Evolutionary conservation across 2,797 vertebrate genomes (phyloP).

Genomic region (Apodemus agrarius): DNA sequence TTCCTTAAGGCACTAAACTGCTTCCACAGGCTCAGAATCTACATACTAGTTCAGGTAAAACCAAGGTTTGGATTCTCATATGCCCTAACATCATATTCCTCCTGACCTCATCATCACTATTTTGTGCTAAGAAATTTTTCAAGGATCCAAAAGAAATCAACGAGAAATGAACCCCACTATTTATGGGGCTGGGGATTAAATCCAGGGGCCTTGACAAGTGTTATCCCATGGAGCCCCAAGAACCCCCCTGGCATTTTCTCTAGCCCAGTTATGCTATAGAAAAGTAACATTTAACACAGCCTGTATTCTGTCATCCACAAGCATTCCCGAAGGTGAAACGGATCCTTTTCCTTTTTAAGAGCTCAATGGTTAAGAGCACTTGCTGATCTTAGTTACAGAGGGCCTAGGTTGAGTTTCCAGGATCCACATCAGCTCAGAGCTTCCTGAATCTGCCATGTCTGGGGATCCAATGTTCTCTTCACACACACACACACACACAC

Average conservation of each 20-base stretch:
- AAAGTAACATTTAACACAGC: background rate
- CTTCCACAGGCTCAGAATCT: background rate
- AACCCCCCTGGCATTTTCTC: background rate
- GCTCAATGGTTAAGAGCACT: background rate
- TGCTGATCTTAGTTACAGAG: background rate
- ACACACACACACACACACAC: background rate
- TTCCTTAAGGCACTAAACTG: background rate
- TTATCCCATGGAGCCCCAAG: background rate
- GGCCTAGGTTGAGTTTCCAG: background rate
- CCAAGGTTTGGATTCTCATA: background rate
- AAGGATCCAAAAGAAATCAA: background rate
- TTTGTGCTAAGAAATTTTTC: background rate
- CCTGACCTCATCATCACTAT: background rate
- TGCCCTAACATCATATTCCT: background rate
- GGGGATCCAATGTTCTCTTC: background rate
- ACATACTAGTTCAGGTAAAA: background rate
- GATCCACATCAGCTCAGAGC: background rate
- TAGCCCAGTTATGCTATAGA: background rate
- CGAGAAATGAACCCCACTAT: background rate
- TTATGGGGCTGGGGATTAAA: background rate
- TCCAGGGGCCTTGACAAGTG: background rate
- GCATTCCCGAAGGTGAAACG: background rate
- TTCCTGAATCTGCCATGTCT: background rate
- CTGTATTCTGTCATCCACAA: background rate
- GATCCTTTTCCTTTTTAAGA: background rate